A percentile compares a stretch with the other conserved stretches of the same genome.
These are phyloP conservation scores for Metacarcinus magister DNA, from an alignment of 2,888 invertebrate species.

Conservation along the genomic window DNA sequence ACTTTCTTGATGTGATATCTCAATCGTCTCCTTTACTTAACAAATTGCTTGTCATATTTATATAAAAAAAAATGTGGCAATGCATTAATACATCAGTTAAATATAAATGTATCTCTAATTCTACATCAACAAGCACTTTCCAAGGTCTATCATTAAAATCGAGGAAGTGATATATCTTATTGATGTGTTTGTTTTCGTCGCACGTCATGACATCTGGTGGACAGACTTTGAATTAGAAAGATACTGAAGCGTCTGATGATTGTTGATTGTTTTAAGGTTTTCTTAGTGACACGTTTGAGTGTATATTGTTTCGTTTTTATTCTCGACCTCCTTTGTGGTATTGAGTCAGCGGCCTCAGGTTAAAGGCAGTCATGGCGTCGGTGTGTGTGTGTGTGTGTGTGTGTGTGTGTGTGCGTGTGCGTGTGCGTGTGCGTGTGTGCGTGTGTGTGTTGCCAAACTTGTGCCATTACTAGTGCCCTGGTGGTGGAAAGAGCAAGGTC, in stretches of 20 bases:
- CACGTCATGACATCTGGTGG: not conserved
- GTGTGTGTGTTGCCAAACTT: not conserved
- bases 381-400: not conserved
- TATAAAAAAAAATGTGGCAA: too few species aligned
- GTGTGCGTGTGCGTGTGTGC: too few species aligned
- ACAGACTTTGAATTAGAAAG: not conserved
- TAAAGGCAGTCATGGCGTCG: not conserved
- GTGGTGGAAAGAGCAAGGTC: not conserved
- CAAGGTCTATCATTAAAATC: too few species aligned
- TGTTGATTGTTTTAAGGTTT: not conserved
- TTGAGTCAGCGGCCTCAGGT: not conserved
- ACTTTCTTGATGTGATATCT: not conserved
- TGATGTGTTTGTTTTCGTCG: too few species aligned
- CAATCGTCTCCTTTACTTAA: not conserved
- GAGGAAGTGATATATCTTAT: too few species aligned
- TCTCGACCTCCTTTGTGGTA: constrained; percentile 10
- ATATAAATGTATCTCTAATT: too few species aligned
- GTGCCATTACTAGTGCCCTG: constrained; percentile 33
- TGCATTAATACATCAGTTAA: too few species aligned
- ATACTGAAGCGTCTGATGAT: not conserved
- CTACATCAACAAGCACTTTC: too few species aligned
- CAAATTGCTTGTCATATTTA: too few species aligned
- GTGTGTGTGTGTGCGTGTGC: too few species aligned
- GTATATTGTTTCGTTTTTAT: not conserved
- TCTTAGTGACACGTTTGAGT: not conserved